These are phyloP conservation scores for Oncorhynchus kisutch DNA, from an alignment of 2,113 vertebrate species.

Conservation along the genomic window DNA sequence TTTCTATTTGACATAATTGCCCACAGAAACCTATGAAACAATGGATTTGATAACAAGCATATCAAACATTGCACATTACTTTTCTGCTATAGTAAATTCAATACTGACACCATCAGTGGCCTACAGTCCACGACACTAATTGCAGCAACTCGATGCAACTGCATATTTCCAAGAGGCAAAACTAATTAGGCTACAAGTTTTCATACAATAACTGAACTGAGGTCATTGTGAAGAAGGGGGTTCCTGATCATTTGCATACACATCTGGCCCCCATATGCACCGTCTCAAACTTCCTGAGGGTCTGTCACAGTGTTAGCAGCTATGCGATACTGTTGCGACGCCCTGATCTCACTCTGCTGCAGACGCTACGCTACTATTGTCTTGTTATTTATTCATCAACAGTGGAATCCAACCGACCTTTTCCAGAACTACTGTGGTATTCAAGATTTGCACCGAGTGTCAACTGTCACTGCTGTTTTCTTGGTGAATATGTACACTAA, in stretches of 20 bases:
- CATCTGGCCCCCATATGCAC: not conserved
- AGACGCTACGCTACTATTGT: constrained; percentile 57
- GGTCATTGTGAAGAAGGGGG: not conserved
- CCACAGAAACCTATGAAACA: too few relatives aligned
- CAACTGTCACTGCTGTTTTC: constrained; percentile 41
- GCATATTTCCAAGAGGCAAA: too few relatives aligned
- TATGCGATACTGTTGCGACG: constrained; percentile 36
- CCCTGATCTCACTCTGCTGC: constrained; percentile 48
- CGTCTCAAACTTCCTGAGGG: constrained; percentile 1
- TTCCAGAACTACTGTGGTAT: constrained; percentile 29
- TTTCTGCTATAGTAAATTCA: too few relatives aligned
- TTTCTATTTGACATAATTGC: not conserved
- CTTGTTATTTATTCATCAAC: constrained; percentile 72
- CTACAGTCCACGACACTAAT: too few relatives aligned
- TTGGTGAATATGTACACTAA: constrained; percentile 31
- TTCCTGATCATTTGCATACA: not conserved
- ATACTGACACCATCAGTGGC: too few relatives aligned
- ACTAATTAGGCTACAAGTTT: not conserved
- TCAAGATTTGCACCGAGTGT: constrained; percentile 27
- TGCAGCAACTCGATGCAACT: too few relatives aligned
- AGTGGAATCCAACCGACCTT: constrained; percentile 57
- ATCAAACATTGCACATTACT: too few relatives aligned
- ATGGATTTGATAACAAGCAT: too few relatives aligned
- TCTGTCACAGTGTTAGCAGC: constrained; percentile 10
- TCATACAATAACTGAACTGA: not conserved